Evolutionary conservation across 2,113 vertebrate genomes (phyloP).

Genomic region (Nanger granti): DNA sequence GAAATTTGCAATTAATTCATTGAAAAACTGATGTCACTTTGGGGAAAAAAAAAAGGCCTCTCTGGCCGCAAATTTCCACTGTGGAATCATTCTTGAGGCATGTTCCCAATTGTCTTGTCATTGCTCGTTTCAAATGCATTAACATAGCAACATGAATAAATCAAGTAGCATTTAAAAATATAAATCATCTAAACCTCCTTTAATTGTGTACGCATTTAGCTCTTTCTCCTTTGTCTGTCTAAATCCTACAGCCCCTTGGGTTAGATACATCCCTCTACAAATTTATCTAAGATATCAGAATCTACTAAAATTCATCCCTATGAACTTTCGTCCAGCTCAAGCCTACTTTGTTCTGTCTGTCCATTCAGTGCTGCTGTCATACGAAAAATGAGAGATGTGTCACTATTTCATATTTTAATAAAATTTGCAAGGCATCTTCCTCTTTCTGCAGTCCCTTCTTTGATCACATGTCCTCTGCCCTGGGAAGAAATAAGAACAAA

Average conservation of each 20-base stretch:
- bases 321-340: not conserved
- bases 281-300: not conserved
- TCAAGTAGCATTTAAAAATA: slow-evolving; percentile 40
- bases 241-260: not conserved
- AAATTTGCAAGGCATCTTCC: not conserved
- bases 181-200: slow-evolving; percentile 35
- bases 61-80: slow-evolving; percentile 30
- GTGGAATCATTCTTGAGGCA: slow-evolving; percentile 30
- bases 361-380: not conserved
- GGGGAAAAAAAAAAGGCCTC: not conserved
- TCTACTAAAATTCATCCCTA: not conserved
- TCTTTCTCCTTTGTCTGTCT: not conserved
- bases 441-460: not conserved
- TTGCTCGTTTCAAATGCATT: slow-evolving; percentile 53
- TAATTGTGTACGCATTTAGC: slow-evolving; percentile 12
- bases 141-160: slow-evolving; percentile 41
- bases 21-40: slow-evolving; percentile 51
- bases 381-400: not conserved
- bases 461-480: not conserved
- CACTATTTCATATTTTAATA: not conserved
- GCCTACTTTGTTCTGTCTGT: not conserved
- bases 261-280: not conserved
- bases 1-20: slow-evolving; percentile 56
- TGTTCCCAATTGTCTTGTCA: slow-evolving; percentile 20
- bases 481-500: not conserved